A percentile compares a stretch with the other conserved stretches of the same genome.
Conservation (phyloP, 2,888 invertebrate species). For the Melitaea athalia region DNA sequence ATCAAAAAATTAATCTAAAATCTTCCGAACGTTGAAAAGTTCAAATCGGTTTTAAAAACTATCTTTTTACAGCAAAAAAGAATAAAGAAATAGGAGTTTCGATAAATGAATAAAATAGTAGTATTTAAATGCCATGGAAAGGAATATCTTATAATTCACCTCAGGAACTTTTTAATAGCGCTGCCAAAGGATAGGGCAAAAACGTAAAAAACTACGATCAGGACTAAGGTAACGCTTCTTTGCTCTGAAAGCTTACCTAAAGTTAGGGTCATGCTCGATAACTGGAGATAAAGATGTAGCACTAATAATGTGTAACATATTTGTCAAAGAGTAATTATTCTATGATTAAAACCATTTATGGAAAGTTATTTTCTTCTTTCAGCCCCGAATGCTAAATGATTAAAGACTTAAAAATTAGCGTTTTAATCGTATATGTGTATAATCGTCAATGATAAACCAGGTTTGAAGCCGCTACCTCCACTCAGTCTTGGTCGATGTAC, state of each 20-base stretch:
- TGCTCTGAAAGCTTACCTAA: conserved; percentile 37
- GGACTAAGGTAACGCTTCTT: conserved; percentile 37
- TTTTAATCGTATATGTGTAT: too few species aligned
- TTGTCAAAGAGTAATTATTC: too few species aligned
- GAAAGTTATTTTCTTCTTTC: too few species aligned
- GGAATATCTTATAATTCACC: conserved; percentile 53
- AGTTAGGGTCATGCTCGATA: conserved; percentile 41
- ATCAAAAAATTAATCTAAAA: too few species aligned
- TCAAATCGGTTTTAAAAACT: not conserved
- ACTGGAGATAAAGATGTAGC: conserved; percentile 24
- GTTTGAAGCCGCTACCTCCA: too few species aligned
- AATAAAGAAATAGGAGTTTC: conserved; percentile 18
- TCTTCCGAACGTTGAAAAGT: not conserved
- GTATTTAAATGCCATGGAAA: conserved; percentile 36
- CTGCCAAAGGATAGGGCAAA: conserved; percentile 44
- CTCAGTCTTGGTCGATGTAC: too few species aligned
- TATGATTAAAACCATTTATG: too few species aligned
- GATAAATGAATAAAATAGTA: conserved; percentile 29
- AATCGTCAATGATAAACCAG: too few species aligned
- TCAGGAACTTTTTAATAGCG: conserved; percentile 53
- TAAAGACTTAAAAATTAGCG: too few species aligned
- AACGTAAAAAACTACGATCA: conserved; percentile 39
- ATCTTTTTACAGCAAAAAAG: conserved; percentile 10
- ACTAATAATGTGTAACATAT: too few species aligned
- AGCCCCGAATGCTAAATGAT: too few species aligned